Evolutionary conservation across 2,888 invertebrate species (phyloP), one percentile per base, ranked within the genome.

Genomic region (Crepidodera aurea): DNA sequence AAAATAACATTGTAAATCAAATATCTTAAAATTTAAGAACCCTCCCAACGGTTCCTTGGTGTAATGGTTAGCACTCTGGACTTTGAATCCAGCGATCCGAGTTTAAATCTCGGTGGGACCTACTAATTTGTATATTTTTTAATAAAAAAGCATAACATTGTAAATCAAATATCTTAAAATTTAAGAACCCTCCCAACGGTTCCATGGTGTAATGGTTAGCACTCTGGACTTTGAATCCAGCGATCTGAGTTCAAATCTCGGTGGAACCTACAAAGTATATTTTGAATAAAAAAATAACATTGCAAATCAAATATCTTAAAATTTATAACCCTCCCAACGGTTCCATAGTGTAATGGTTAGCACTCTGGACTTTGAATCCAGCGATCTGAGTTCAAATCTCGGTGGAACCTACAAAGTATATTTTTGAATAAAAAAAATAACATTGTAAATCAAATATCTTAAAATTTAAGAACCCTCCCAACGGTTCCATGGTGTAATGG

Each of bases 321-420:
- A n/a, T n/a, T n/a, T n/a, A n/a, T n/a, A n/a, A n/a, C n/a, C n/a
- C n/a, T 25, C 10, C 10, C 10, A 32, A 6, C 42, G 73, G 74
- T 75, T 74, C 75, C 75, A 75, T 75, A 74, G 75, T 75, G 75
- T 88, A 89, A 88, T 85, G 88, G 88, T 89, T 86, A 89, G 88
- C 88, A 89, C 88, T 88, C 87, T 88, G 88, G 88, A 89, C 88
- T 89, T 85, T 88, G 88, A 88, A 88, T 89, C 88, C 88, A 88
- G 87, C 87, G 88, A 89, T 88, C 88, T 88, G 88, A 88, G 88
- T 89, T 89, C 88, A 88, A 89, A 86, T 88, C 88, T 88, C 29
- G 29, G 29, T 29, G 25, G 44, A 13, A 25, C 12, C 25, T 22
- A 19, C 10, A n/a, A n/a, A n/a, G n/a, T n/a, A n/a, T n/a, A n/a